A percentile compares a stretch with the other conserved stretches of the same genome.
These are phyloP conservation scores for Chloroceryle inda DNA, from an alignment of 2,797 vertebrate species.

Conservation along the genomic window DNA sequence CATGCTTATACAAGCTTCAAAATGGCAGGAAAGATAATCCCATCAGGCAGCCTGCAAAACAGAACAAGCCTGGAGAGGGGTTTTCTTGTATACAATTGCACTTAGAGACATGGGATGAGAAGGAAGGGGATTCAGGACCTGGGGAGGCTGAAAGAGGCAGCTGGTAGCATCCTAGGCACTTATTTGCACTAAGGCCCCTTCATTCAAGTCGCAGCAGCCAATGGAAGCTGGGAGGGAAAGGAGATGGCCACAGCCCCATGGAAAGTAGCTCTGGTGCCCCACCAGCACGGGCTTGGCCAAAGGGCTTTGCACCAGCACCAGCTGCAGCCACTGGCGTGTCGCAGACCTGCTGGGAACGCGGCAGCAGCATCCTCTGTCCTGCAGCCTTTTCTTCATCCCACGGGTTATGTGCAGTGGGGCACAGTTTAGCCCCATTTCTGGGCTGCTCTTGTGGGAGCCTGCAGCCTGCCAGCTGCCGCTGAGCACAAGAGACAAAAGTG, in stretches of 20 bases:
- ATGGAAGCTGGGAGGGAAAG: neutral
- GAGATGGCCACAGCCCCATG: neutral
- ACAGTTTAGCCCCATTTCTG: neutral
- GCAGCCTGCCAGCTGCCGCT: neutral
- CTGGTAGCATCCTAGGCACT: neutral
- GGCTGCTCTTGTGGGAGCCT: neutral
- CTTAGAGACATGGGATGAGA: neutral
- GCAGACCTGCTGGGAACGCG: neutral
- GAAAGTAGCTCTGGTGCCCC: neutral
- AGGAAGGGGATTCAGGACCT: neutral
- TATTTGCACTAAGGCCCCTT: neutral
- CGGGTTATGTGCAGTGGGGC: neutral
- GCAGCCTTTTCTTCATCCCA: neutral
- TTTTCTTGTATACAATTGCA: constrained; percentile 51
- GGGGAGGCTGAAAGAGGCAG: neutral
- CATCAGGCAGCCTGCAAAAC: constrained; percentile 47
- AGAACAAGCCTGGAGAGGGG: constrained; percentile 22
- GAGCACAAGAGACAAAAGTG: neutral
- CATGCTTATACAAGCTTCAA: constrained; percentile 33
- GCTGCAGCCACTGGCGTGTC: fast-evolving
- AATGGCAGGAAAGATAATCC: constrained; percentile 66
- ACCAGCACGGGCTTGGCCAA: neutral
- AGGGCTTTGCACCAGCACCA: fast-evolving
- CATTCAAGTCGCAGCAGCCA: neutral
- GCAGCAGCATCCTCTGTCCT: fast-evolving